Percentiles rank a stretch among this genome's conserved stretches.
These are phyloP conservation scores for Plagiodera versicolora DNA, from an alignment of 2,888 invertebrate genomes.

Conservation along the genomic window DNA sequence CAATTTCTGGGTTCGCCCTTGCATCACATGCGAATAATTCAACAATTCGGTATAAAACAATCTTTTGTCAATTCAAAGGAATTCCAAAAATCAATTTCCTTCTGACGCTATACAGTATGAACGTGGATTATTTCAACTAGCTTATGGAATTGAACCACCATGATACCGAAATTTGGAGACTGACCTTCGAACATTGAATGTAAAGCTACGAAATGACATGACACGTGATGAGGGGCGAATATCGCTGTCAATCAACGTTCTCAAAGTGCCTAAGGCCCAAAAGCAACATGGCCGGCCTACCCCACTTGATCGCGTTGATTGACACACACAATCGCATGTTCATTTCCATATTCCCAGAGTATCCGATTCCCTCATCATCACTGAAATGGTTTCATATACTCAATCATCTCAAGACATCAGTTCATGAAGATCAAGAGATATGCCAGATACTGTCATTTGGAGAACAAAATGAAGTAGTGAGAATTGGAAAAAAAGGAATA, in stretches of 20 bases:
- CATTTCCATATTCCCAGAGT: slow-evolving; percentile 47
- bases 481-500: no score
- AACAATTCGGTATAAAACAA: no score
- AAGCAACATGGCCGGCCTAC: slow-evolving; percentile 50
- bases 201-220: no score
- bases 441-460: no score
- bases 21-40: no score
- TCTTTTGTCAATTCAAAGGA: no score
- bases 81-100: no score
- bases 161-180: slow-evolving; percentile 6
- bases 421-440: neutral
- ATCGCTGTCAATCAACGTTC: slow-evolving; percentile 48
- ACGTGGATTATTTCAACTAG: no score
- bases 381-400: slow-evolving; percentile 38
- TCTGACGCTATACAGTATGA: no score
- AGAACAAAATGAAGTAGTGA: no score
- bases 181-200: neutral
- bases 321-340: slow-evolving; percentile 53
- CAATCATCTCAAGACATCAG: neutral
- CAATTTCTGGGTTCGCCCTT: no score
- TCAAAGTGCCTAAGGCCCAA: slow-evolving; percentile 50
- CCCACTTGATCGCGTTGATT: slow-evolving; percentile 50
- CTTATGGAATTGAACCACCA: no score
- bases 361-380: slow-evolving; percentile 42
- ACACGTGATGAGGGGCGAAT: slow-evolving; percentile 48